Percentiles rank a stretch among this genome's conserved stretches.
phyloP scores from a whole-genome alignment of 2,113 vertebrate species.

The Spermophilus dauricus region DNA sequence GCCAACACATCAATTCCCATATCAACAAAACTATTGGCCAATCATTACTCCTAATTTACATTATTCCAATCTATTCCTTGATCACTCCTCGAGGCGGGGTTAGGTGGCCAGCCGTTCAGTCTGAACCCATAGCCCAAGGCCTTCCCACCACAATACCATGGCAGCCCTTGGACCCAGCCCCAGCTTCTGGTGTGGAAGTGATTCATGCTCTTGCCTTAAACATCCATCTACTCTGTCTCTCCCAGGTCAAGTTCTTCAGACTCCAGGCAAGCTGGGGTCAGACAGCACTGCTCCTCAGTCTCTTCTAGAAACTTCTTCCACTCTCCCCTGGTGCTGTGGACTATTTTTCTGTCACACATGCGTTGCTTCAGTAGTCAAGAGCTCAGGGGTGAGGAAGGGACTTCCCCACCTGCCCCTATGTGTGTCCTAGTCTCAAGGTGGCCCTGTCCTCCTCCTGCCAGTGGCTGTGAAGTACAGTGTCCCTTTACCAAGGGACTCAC shows the following conservation, averaged over 20 bases:
- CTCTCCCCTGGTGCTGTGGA: neutral
- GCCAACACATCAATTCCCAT: neutral
- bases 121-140: neutral
- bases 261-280: neutral
- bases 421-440: neutral
- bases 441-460: neutral
- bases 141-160: neutral
- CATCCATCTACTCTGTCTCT: neutral
- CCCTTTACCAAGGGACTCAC: neutral
- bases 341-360: neutral
- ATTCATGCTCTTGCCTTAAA: neutral
- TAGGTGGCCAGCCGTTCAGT: neutral
- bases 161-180: neutral
- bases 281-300: neutral
- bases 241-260: neutral
- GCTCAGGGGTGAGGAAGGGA: neutral
- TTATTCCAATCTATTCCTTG: neutral
- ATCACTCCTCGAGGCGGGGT: neutral
- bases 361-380: neutral
- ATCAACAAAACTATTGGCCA: rapidly evolving
- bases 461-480: neutral
- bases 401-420: neutral
- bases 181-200: neutral
- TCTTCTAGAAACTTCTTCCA: neutral
- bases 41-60: neutral